Evolutionary conservation across 1,140 invertebrate genomes (phyloP), one percentile per base, ranked within the genome.

Genomic region (Sinonovacula constricta): DNA sequence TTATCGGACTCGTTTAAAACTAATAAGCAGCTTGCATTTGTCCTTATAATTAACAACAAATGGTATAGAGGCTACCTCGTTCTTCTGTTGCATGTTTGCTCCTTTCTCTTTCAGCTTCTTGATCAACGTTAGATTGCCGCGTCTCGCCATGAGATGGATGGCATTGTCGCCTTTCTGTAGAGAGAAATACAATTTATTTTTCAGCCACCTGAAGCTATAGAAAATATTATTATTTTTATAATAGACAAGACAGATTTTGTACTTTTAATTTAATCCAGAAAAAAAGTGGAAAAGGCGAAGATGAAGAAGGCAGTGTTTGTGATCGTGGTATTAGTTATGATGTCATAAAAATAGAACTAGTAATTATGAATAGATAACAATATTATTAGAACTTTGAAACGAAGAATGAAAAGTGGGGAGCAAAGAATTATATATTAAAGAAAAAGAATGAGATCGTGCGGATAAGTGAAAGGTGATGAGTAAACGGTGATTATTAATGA

Each of bases 81-180:
- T 76, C 67, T 54, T 59, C 36, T 65, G 62, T 26, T 76, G 15
- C 24, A 76, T 36, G 34, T 76, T 26, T 28, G 28, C 72, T 18
- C 63, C 63, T 39, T 54, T 18, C n/a, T 33, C 22, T 36, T 67
- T 45, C 72, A 76, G 66, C 30, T 31, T 14, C 53, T 76, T 36
- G 24, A 76, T 59, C 3, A 76, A 22, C 30, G 66, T 33, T 4
- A 76, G 30, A 34, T 67, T 65, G 4, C 72, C 72, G 15, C 51
- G 31, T 31, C 72, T 66, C 10, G 72, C 72, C 10, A 63, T 63
- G n/a, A 76, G 30, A 34, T 76, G 72, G 33, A 76, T 63, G 49
- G 63, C 60, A 39, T 76, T 67, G 62, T 76, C 72, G 14, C 72
- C 72, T 57, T 51, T 66, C 72, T 76, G 39, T 3, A 51, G 36